These are phyloP conservation scores for Sinocyclocheilus maitianheensis DNA, from an alignment of 2,113 vertebrate genomes.

Conservation along the genomic window DNA sequence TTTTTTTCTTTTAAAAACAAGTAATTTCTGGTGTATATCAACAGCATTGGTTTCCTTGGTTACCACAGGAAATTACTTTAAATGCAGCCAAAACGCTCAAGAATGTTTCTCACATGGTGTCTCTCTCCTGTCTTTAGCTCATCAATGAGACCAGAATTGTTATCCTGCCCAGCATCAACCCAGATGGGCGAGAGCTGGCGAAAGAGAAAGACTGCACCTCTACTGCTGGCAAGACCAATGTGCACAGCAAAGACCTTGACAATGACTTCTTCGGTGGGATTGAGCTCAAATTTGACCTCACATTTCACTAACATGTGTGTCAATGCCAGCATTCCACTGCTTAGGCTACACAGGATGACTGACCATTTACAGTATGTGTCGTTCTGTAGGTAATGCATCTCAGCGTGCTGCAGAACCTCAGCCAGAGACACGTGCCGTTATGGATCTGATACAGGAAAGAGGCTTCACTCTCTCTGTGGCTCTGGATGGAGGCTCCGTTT, in stretches of 20 bases:
- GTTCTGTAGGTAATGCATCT: constrained; percentile 84
- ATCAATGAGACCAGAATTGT: constrained; percentile 91
- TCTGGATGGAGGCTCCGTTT: constrained; percentile 90
- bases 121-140: constrained; percentile 72
- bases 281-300: background rate
- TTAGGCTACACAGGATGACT: background rate
- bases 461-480: constrained; percentile 90
- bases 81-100: background rate
- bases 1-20: background rate
- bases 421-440: constrained; percentile 90
- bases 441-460: constrained; percentile 86
- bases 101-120: background rate
- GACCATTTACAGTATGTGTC: background rate
- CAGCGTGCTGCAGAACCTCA: constrained; percentile 73
- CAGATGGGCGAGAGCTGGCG: constrained; percentile 88
- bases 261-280: constrained; percentile 90
- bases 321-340: background rate
- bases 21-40: background rate
- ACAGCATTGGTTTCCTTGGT: background rate
- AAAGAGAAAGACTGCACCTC: constrained; percentile 87
- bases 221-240: constrained; percentile 79
- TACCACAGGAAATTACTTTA: background rate
- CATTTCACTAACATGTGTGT: background rate
- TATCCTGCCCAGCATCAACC: constrained; percentile 93
- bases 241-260: constrained; percentile 87